Percentiles rank a stretch among this genome's conserved stretches.
These are phyloP conservation scores for Timema podura DNA, from an alignment of 2,888 invertebrate species.

Conservation along the genomic window DNA sequence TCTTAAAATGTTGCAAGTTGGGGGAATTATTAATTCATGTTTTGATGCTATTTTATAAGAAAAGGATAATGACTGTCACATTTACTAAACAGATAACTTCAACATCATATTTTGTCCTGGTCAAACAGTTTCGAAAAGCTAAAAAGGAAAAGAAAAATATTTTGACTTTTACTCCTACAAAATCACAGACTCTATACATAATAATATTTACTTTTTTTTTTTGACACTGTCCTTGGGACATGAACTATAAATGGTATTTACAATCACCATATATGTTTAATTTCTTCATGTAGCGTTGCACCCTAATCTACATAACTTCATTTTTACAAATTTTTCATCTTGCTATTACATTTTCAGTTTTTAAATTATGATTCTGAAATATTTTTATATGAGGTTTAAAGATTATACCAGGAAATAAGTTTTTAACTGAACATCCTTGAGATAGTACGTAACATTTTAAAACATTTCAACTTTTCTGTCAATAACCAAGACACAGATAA, in stretches of 20 bases:
- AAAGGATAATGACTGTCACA: not conserved
- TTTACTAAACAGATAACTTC: constrained; percentile 3
- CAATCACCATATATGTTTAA: constrained; percentile 13
- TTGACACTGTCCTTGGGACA: constrained; percentile 25
- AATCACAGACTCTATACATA: constrained; percentile 25
- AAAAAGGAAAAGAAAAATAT: not conserved
- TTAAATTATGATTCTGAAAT: too few relatives aligned
- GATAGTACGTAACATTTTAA: too few relatives aligned
- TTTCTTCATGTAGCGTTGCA: not conserved
- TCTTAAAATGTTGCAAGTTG: too few relatives aligned
- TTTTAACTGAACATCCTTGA: too few relatives aligned
- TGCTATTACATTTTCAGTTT: too few relatives aligned
- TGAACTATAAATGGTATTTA: constrained; percentile 20
- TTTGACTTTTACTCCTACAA: constrained; percentile 13
- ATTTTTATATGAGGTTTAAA: too few relatives aligned
- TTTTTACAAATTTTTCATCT: too few relatives aligned
- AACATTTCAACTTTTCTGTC: too few relatives aligned
- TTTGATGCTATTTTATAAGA: not conserved
- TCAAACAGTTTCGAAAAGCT: not conserved
- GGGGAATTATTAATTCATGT: not conserved
- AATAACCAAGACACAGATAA: too few relatives aligned
- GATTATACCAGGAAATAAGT: too few relatives aligned
- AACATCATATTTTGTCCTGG: constrained; percentile 8
- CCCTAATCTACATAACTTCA: too few relatives aligned
- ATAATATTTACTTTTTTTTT: constrained; percentile 1